Percentiles rank a stretch among this genome's conserved stretches.
Evolutionary conservation across 2,797 vertebrate species (phyloP).

Genomic region (Antrozous pallidus): DNA sequence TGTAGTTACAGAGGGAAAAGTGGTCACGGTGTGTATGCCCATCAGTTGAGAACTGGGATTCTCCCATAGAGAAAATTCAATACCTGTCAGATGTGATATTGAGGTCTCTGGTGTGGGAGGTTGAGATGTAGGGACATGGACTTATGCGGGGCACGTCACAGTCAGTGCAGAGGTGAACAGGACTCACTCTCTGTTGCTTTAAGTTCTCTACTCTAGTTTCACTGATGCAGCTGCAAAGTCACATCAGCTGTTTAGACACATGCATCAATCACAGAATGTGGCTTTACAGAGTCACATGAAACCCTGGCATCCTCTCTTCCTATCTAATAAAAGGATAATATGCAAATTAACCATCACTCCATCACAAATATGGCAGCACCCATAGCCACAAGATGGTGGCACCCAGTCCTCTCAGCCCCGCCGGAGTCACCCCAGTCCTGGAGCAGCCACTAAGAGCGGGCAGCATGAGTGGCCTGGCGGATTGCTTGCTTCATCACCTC

Average conservation of each 20-base stretch:
- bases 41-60: not conserved
- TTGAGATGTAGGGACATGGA: not conserved
- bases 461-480: too few relatives aligned
- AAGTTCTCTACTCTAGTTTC: not conserved
- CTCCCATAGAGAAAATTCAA: not conserved
- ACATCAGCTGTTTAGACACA: not conserved
- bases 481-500: too few relatives aligned
- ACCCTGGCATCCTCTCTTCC: not conserved
- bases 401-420: too few relatives aligned
- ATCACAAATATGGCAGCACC: too few relatives aligned
- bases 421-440: too few relatives aligned
- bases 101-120: not conserved
- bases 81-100: not conserved
- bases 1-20: not conserved
- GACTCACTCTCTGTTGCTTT: not conserved
- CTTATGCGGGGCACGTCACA: accelerated
- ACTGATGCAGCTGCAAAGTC: not conserved
- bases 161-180: not conserved
- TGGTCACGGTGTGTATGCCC: not conserved
- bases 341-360: too few relatives aligned
- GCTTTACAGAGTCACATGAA: not conserved
- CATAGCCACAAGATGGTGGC: too few relatives aligned
- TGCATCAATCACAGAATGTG: not conserved
- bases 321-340: too few relatives aligned
- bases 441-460: too few relatives aligned